phyloP scores from a whole-genome alignment of 2,797 vertebrate species.

The Sternotherus odoratus region DNA sequence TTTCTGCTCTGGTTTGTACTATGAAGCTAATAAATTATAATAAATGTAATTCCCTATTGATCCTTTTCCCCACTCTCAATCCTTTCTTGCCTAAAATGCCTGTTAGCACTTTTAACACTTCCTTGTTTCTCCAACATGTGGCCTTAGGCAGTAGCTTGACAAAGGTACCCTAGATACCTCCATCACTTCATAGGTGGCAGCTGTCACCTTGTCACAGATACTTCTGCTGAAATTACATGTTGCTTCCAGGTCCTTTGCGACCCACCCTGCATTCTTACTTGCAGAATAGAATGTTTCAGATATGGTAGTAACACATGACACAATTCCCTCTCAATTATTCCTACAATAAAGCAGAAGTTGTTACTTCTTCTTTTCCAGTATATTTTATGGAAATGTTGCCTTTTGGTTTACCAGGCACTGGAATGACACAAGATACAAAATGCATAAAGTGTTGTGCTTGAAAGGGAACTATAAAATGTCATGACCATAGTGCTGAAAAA shows the following conservation, averaged over 20 bases:
- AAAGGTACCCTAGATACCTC: conserved; percentile 75
- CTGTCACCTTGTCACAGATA: conserved; percentile 65
- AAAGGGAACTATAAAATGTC: conserved; percentile 16
- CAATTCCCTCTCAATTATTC: neutral
- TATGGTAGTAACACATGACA: neutral
- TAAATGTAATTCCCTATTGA: conserved; percentile 47
- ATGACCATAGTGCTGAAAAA: neutral
- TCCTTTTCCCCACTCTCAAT: conserved; percentile 36
- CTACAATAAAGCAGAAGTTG: neutral
- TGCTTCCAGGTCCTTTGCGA: conserved; percentile 6
- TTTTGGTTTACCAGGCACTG: neutral
- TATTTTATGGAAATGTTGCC: neutral
- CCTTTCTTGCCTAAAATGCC: conserved; percentile 75
- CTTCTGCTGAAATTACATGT: conserved; percentile 38
- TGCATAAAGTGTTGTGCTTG: neutral
- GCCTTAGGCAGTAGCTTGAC: conserved; percentile 80
- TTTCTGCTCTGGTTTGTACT: conserved; percentile 34
- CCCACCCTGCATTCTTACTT: neutral
- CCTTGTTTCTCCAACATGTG: conserved; percentile 75
- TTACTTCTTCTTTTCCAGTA: neutral
- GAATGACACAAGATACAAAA: neutral
- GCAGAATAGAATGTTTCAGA: neutral
- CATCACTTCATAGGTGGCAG: conserved; percentile 67
- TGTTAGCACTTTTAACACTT: conserved; percentile 76
- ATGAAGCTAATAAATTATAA: conserved; percentile 59